Percentiles rank a stretch among this genome's conserved stretches.
These are phyloP conservation scores for Peromyscus leucopus DNA, from an alignment of 2,113 vertebrate species.

Conservation along the genomic window DNA sequence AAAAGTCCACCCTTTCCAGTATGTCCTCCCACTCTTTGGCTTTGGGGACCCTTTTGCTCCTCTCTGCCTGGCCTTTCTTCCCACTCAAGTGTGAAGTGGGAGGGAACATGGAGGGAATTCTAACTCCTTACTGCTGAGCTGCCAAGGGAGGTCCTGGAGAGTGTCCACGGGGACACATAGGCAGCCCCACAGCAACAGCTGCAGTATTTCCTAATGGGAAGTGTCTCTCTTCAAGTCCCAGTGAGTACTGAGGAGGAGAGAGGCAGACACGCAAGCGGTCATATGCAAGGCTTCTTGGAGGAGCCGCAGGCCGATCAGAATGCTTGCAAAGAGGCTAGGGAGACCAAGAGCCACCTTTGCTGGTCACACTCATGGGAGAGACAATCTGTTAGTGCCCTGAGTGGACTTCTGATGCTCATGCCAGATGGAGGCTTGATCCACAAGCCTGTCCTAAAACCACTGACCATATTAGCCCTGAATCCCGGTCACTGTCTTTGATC, in stretches of 20 bases:
- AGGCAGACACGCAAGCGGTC: background rate
- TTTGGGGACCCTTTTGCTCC: background rate
- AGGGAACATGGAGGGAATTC: background rate
- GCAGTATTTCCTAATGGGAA: slow-evolving; percentile 34
- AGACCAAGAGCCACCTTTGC: background rate
- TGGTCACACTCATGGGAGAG: background rate
- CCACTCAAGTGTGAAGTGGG: background rate
- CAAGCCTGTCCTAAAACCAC: slow-evolving; percentile 1
- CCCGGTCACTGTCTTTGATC: background rate
- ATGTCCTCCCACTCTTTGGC: background rate
- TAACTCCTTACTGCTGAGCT: background rate
- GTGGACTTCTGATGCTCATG: background rate
- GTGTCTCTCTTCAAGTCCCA: slow-evolving; percentile 17
- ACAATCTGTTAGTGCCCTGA: background rate
- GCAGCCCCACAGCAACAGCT: background rate
- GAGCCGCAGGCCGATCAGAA: too few relatives aligned
- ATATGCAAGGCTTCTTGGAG: background rate
- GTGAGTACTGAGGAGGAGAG: background rate
- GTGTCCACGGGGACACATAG: background rate
- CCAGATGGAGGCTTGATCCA: background rate
- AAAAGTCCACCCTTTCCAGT: too few relatives aligned
- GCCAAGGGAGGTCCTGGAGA: background rate
- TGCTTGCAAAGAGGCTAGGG: background rate
- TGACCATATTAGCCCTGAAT: background rate
- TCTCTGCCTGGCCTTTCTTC: background rate